A percentile compares a stretch with the other conserved stretches of the same genome.
These are phyloP conservation scores for Neogale vison DNA, from an alignment of 2,113 vertebrate species.

Conservation along the genomic window DNA sequence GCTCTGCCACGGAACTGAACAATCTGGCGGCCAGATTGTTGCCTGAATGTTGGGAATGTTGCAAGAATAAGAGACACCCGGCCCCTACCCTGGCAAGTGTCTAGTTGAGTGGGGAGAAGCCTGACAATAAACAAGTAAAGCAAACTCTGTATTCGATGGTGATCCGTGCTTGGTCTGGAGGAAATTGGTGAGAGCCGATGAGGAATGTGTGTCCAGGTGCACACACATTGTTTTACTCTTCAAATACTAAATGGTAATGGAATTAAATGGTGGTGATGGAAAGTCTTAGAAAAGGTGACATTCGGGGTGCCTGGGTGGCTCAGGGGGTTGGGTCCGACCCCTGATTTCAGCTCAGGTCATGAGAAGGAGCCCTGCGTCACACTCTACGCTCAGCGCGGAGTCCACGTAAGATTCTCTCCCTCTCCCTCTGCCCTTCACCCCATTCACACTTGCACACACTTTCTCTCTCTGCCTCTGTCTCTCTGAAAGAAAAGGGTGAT, in stretches of 20 bases:
- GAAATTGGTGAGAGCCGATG: background rate
- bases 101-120: background rate
- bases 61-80: background rate
- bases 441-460: background rate
- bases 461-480: background rate
- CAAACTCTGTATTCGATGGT: too few species aligned
- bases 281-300: background rate
- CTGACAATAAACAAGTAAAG: background rate
- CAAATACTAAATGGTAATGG: background rate
- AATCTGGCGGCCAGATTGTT: background rate
- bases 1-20: background rate
- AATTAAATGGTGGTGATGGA: background rate
- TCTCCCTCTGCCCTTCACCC: background rate
- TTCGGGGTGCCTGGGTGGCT: background rate
- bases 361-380: background rate
- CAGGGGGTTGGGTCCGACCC: background rate
- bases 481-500: background rate
- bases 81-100: background rate
- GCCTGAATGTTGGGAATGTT: background rate
- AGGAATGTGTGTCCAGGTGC: background rate
- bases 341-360: background rate
- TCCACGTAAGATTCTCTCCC: background rate
- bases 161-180: too few species aligned
- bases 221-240: background rate
- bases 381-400: background rate